These are phyloP conservation scores for Mormyrus iriodes DNA, from an alignment of 2,113 vertebrate genomes.

Conservation along the genomic window DNA sequence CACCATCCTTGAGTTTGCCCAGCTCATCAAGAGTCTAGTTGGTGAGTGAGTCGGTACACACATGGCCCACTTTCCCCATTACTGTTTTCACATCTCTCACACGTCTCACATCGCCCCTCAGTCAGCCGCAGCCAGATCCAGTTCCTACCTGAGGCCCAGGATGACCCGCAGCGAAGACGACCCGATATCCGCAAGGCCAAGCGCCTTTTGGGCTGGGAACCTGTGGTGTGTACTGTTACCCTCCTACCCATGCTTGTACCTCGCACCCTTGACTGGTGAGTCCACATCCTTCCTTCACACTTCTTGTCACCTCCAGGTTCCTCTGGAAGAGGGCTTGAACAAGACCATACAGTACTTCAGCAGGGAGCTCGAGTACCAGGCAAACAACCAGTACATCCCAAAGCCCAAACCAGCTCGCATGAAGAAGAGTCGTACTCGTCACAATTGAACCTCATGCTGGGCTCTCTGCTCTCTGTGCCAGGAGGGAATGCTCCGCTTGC, in stretches of 20 bases:
- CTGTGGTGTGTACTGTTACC: conserved; percentile 73
- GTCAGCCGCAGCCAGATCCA: conserved; percentile 90
- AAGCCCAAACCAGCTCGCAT: conserved; percentile 94
- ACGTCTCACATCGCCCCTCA: conserved; percentile 24
- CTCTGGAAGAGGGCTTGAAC: conserved; percentile 92
- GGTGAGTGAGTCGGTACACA: conserved; percentile 62
- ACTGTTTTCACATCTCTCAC: not conserved
- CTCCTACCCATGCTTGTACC: not conserved
- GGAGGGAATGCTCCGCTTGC: conserved; percentile 62
- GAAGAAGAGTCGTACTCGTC: conserved; percentile 87
- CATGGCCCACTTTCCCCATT: not conserved
- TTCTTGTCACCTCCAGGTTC: conserved; percentile 66
- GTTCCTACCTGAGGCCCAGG: conserved; percentile 95
- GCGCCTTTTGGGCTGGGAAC: conserved; percentile 89
- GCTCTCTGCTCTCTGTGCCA: conserved; percentile 39
- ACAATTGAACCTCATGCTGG: conserved; percentile 58
- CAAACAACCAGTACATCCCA: conserved; percentile 97
- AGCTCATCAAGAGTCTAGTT: conserved; percentile 92
- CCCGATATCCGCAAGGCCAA: conserved; percentile 95
- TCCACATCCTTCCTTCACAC: not conserved
- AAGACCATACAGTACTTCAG: conserved; percentile 99
- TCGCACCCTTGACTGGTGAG: not conserved
- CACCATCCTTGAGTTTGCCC: conserved; percentile 93
- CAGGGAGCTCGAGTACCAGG: conserved; percentile 92
- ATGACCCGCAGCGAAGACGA: conserved; percentile 92